Base-by-base conservation (phyloP, 1,140 invertebrate genomes). In the Euglossa dilemma region DNA sequence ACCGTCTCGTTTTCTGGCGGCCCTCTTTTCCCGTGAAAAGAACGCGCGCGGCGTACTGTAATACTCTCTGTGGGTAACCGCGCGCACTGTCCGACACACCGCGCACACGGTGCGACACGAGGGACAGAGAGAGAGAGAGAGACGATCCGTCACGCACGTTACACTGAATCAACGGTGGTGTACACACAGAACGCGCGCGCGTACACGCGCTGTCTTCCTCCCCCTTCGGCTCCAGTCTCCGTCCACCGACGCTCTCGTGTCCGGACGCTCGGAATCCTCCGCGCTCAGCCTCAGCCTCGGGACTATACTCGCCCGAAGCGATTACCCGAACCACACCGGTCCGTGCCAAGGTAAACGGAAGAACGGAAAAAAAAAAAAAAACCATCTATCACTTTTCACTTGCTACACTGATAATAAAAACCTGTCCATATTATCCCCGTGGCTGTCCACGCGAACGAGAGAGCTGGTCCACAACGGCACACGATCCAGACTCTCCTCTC, bases 311-410 rank as follows among this genome's bases (percentile, higher is more conserved):
- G 1, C 45, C 6, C 7, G 8, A 6, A 4, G 50, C 23, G 12
- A 23, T 6, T 6, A 45, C 36, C 36, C 36, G 36, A 36, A 36
- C 36, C 9, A 50, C 14, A 7, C 12, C 6, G 6, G 23, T 12
- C 5, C 59, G 28, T 28, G 3, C 50, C 0, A 23, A 28, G 20
- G 14, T 52, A 63, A 78, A 79, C 71, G 36, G 67, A 71, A 2
- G 8, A 86, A 80, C 66, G 23, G 78, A 79, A 82, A 57, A 79
- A 67, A 64, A 66, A 80, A 79, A 61, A 69, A 61, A 64, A 86
- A 73, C 59, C 23, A 72, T 9, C 36, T 5, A 72, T 52, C 78
- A 84, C 85, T 86, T 61, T 18, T 66, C 81, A 89, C 85, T 86
- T 43, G 54, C 7, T 12, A 59, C 73, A 86, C 64, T 86, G n/a